These are phyloP conservation scores for Schrankia costaestrigalis DNA, from an alignment of 2,888 invertebrate species.

Conservation along the genomic window DNA sequence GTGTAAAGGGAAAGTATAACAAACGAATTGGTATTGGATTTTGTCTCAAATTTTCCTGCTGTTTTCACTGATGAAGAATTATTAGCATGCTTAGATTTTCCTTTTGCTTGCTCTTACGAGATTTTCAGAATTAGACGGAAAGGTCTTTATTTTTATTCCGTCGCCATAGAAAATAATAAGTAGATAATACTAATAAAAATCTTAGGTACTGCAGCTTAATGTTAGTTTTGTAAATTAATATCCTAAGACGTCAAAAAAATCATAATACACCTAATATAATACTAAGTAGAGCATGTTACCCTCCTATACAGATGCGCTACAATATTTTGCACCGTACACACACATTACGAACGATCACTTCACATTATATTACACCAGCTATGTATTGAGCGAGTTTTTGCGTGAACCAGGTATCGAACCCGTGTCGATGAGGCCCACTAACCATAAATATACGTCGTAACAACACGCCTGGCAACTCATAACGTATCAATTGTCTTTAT, in stretches of 20 bases:
- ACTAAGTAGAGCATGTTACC: slow-evolving; percentile 39
- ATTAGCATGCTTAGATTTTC: no score
- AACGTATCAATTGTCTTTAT: slow-evolving; percentile 76
- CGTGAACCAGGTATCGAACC: slow-evolving; percentile 54
- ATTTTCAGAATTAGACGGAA: no score
- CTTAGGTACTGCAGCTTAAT: no score
- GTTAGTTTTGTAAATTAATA: neutral
- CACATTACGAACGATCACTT: slow-evolving; percentile 71
- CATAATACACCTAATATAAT: neutral
- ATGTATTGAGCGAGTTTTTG: slow-evolving; percentile 50
- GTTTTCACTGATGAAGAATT: no score
- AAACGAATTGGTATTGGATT: no score
- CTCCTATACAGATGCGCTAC: slow-evolving; percentile 28
- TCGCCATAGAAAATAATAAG: no score
- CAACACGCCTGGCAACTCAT: slow-evolving; percentile 52
- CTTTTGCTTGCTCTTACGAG: no score
- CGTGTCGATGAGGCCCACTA: slow-evolving; percentile 57
- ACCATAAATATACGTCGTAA: slow-evolving; percentile 59
- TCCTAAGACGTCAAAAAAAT: neutral
- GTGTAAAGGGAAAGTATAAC: no score
- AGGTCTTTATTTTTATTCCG: no score
- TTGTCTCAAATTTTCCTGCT: no score
- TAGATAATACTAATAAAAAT: no score
- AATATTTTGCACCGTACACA: slow-evolving; percentile 68
- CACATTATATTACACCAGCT: slow-evolving; percentile 63